phyloP scores from a whole-genome alignment of 2,797 vertebrate genomes.

The Merluccius polli region DNA sequence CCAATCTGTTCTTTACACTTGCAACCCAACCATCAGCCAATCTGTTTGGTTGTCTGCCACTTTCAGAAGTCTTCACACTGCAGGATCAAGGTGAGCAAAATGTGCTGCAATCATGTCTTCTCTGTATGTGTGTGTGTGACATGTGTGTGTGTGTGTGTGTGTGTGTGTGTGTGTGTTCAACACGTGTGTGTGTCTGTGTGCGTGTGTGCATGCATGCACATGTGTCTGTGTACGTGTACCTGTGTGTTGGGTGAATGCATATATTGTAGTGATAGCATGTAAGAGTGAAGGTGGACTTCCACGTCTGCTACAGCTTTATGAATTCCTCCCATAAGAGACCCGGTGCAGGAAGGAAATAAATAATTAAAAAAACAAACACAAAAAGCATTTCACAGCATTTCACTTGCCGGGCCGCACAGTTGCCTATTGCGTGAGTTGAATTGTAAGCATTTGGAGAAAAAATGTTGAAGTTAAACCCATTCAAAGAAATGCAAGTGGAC shows the following conservation, averaged over 20 bases:
- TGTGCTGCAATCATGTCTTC: too few species aligned
- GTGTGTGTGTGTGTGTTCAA: neutral
- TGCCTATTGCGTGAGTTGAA: neutral
- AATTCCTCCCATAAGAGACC: neutral
- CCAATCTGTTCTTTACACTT: too few species aligned
- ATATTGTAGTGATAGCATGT: neutral
- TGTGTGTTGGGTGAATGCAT: neutral
- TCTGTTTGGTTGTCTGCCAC: too few species aligned
- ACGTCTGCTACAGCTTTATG: neutral
- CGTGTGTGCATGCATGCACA: neutral
- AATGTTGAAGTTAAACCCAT: neutral
- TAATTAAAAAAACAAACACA: neutral
- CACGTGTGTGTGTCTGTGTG: neutral
- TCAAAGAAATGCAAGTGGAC: neutral
- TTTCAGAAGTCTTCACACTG: too few species aligned
- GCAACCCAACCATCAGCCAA: too few species aligned
- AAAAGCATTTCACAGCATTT: neutral
- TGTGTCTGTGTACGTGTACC: neutral
- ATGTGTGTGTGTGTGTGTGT: too few species aligned
- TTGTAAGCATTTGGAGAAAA: neutral
- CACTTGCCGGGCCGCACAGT: neutral
- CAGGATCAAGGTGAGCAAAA: too few species aligned
- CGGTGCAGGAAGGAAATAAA: neutral
- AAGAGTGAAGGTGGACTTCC: neutral
- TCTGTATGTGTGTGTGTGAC: too few species aligned